These are phyloP conservation scores for Spinus olivaceus DNA, from an alignment of 2,797 vertebrate species.

Conservation along the genomic window DNA sequence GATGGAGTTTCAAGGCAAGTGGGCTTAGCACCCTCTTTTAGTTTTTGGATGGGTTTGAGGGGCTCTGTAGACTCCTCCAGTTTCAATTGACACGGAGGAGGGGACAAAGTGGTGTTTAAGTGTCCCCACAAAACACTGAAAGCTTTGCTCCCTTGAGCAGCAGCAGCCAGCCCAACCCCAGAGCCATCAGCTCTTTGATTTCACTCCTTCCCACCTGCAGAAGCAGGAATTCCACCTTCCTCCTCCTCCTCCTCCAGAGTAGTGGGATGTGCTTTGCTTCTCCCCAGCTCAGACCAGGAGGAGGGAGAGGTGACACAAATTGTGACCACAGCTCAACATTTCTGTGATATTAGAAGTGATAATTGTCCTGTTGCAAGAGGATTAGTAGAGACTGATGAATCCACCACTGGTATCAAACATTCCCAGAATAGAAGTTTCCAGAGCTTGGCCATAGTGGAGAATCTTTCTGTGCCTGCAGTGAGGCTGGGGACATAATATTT, in stretches of 20 bases:
- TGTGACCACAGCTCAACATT: not conserved
- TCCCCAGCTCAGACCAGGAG: not conserved
- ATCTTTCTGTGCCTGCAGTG: not conserved
- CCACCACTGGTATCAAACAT: not conserved
- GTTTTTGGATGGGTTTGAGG: not conserved
- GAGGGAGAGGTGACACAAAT: not conserved
- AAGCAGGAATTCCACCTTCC: not conserved
- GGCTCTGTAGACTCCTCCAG: too few relatives aligned
- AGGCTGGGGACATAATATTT: not conserved
- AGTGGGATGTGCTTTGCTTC: not conserved
- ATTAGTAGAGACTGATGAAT: not conserved
- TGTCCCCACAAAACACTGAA: not conserved
- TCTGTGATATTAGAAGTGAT: not conserved
- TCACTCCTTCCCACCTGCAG: not conserved
- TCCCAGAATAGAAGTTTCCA: not conserved
- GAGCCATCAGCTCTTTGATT: not conserved
- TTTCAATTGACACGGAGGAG: not conserved
- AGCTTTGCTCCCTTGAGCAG: not conserved
- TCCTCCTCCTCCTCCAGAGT: not conserved
- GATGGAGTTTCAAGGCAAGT: not conserved
- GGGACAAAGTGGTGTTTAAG: not conserved
- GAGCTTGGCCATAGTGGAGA: not conserved
- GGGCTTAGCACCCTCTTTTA: not conserved
- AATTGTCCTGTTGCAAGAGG: not conserved
- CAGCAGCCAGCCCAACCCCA: not conserved